These are phyloP conservation scores for Uromys caudimaculatus DNA, from an alignment of 2,797 vertebrate genomes.

Conservation along the genomic window DNA sequence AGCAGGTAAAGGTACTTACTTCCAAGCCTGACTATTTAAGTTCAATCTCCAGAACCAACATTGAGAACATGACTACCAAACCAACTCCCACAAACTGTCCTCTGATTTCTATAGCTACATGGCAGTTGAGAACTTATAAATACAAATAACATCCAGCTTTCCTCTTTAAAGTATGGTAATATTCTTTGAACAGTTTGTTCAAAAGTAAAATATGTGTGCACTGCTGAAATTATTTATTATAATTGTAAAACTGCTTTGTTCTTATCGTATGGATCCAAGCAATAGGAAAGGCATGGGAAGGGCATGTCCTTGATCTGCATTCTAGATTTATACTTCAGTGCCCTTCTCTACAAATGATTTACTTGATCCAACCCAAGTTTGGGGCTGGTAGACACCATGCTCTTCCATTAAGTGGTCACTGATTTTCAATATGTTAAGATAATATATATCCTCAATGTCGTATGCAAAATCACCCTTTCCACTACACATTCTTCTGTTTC, in stretches of 20 bases:
- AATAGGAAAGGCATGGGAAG: not conserved
- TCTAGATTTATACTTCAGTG: not conserved
- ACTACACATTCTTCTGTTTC: not conserved
- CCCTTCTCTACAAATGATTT: not conserved
- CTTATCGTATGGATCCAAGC: not conserved
- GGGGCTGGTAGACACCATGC: fast-evolving
- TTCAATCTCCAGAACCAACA: not conserved
- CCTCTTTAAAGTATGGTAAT: not conserved
- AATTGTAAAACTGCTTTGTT: not conserved
- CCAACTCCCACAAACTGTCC: not conserved
- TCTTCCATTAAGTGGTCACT: not conserved
- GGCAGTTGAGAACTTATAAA: not conserved
- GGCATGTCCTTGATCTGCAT: not conserved
- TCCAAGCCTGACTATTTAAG: not conserved
- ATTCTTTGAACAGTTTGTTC: not conserved
- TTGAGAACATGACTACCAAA: not conserved
- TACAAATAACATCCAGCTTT: not conserved
- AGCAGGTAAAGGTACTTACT: not conserved
- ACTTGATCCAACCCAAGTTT: not conserved
- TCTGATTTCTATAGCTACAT: not conserved
- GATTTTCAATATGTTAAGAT: not conserved
- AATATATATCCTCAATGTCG: not conserved
- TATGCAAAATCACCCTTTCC: not conserved
- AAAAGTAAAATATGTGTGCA: not conserved
- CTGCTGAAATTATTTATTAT: not conserved